Percentiles rank a stretch among this genome's conserved stretches.
These are phyloP conservation scores for Lytechinus variegatus DNA, from an alignment of 35 echinoderm and acorn worm genomes.

Conservation along the genomic window DNA sequence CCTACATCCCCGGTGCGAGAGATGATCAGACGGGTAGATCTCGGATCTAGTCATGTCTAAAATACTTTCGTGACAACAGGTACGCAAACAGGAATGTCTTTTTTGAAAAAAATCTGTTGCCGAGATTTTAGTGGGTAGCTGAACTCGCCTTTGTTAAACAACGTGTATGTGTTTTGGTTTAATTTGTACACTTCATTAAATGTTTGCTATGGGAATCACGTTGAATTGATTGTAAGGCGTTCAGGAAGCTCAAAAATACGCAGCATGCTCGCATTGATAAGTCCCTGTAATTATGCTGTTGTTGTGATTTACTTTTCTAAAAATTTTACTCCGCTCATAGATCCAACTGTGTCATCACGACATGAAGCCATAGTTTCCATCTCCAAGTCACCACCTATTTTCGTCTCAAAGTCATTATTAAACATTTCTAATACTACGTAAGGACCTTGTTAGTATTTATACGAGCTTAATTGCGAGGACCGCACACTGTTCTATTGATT, in stretches of 20 bases:
- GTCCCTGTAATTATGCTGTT: not conserved
- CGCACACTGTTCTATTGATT: not conserved
- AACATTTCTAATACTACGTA: not conserved
- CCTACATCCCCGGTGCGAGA: too few relatives aligned
- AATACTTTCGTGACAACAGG: too few relatives aligned
- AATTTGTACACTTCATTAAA: slow-evolving; percentile 5
- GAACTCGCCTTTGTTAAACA: not conserved
- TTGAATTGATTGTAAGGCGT: not conserved
- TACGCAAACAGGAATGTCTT: too few relatives aligned
- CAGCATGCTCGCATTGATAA: not conserved
- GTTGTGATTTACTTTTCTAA: not conserved
- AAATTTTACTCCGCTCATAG: not conserved
- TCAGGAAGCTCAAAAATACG: not conserved
- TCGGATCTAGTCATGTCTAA: too few relatives aligned
- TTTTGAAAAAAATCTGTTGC: too few relatives aligned
- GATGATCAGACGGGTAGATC: too few relatives aligned
- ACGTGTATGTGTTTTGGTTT: not conserved
- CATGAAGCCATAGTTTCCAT: not conserved
- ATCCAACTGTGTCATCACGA: not conserved
- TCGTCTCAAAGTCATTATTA: not conserved
- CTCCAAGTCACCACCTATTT: not conserved
- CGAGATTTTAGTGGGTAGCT: too few relatives aligned
- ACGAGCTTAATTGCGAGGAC: not conserved
- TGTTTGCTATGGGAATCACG: not conserved
- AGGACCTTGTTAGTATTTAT: not conserved